Percentiles rank a stretch among this genome's conserved stretches.
phyloP scores from a whole-genome alignment of 1,140 invertebrate genomes.

The Wiebesia pumilae region DNA sequence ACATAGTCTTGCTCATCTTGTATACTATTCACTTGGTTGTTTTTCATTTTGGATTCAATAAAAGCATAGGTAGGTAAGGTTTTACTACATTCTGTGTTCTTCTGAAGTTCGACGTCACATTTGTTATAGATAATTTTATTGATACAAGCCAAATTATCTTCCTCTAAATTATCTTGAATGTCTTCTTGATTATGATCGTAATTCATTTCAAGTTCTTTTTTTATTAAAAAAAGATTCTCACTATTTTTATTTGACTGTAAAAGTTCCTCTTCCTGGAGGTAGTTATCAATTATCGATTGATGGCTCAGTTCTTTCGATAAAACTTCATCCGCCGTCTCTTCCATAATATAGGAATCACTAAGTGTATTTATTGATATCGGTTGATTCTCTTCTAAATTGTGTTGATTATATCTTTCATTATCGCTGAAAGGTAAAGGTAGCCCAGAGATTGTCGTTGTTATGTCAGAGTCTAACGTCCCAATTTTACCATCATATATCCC shows the following conservation, averaged over 20 bases:
- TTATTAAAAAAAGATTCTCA: background rate
- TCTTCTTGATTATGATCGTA: background rate
- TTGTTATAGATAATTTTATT: background rate
- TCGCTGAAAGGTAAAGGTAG: constrained; percentile 14
- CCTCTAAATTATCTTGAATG: background rate
- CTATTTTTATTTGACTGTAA: background rate
- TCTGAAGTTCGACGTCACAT: background rate
- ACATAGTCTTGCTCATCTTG: background rate
- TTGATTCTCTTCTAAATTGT: constrained; percentile 2
- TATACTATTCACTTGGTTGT: background rate
- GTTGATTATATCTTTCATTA: background rate
- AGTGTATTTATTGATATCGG: constrained; percentile 16
- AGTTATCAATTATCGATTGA: constrained; percentile 46
- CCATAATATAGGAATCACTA: constrained; percentile 16
- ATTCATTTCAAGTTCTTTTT: background rate
- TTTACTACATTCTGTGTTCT: background rate
- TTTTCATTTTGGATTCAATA: background rate
- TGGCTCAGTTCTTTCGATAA: background rate
- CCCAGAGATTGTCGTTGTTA: constrained; percentile 21
- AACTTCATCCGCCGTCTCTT: constrained; percentile 11
- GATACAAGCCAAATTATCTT: background rate
- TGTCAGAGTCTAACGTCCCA: constrained; percentile 47
- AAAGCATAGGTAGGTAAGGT: background rate
- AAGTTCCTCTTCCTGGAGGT: constrained; percentile 52
- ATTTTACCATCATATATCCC: constrained; percentile 45